phyloP scores from a whole-genome alignment of 2,797 vertebrate genomes.

The Erpetoichthys calabaricus region DNA sequence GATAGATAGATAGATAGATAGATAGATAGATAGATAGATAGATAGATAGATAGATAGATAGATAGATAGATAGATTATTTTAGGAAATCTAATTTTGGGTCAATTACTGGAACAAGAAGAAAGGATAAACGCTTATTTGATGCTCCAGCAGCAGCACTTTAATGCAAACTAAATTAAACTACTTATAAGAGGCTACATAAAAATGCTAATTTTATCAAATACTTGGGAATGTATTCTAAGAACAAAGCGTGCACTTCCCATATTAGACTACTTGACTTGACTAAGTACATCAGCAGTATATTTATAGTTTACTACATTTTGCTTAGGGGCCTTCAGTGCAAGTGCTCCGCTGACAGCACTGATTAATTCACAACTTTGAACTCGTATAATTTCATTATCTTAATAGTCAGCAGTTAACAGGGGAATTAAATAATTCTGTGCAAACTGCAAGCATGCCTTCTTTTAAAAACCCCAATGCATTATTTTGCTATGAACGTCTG shows the following conservation, averaged over 20 bases:
- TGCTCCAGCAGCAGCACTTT: background rate
- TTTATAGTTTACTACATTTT: constrained; percentile 15
- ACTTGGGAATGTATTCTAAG: constrained; percentile 4
- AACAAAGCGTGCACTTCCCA: constrained; percentile 4
- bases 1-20: background rate
- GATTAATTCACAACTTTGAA: constrained; percentile 18
- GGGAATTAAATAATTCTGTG: constrained; percentile 1
- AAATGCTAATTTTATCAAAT: constrained; percentile 7
- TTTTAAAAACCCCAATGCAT: background rate
- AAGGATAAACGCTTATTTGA: constrained; percentile 4
- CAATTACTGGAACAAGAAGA: background rate
- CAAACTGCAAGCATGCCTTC: constrained; percentile 5
- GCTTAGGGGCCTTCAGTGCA: constrained; percentile 12
- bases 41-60: constrained; percentile 1
- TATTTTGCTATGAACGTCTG: background rate
- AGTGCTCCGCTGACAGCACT: constrained; percentile 14
- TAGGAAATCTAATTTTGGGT: constrained; percentile 2
- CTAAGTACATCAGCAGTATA: constrained; percentile 7
- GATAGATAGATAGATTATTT: background rate
- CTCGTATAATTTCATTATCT: constrained; percentile 22
- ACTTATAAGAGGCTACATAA: background rate
- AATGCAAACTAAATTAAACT: background rate
- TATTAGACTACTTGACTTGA: constrained; percentile 8
- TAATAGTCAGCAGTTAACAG: constrained; percentile 10
- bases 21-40: background rate